phyloP scores from a whole-genome alignment of 2,113 vertebrate species.

The Tretioscincus oriximinensis region DNA sequence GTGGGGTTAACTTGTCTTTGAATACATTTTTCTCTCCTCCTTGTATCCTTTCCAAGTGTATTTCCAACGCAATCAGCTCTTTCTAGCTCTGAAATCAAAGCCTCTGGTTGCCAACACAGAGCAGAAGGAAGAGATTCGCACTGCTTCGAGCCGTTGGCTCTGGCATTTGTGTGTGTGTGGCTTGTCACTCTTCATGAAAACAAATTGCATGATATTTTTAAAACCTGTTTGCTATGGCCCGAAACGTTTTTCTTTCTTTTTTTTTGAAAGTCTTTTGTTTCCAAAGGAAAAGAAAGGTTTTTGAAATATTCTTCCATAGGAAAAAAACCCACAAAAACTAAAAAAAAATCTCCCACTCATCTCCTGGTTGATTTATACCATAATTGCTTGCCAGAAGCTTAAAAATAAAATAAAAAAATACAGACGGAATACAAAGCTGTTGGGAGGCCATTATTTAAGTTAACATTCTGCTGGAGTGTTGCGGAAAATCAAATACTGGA shows the following conservation, averaged over 20 bases:
- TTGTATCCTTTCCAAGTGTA: neutral
- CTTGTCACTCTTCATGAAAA: neutral
- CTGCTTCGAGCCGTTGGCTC: neutral
- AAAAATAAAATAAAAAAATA: neutral
- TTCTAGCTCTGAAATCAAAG: neutral
- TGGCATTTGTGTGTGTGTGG: neutral
- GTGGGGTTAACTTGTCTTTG: too few relatives aligned
- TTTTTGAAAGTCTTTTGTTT: neutral
- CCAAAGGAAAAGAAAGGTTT: neutral
- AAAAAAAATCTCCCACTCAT: neutral
- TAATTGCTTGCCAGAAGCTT: neutral
- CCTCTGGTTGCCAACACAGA: neutral
- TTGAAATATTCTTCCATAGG: neutral
- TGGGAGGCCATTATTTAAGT: neutral
- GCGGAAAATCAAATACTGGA: neutral
- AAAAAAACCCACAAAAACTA: too few relatives aligned
- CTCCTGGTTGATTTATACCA: conserved; percentile 20
- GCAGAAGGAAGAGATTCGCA: neutral
- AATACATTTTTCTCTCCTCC: neutral
- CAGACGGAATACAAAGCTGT: neutral
- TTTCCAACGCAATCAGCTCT: neutral
- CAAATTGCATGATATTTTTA: neutral
- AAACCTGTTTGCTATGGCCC: neutral
- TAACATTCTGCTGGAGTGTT: neutral
- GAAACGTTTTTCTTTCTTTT: neutral